Conservation (phyloP, 1,140 invertebrate species). For the Hyposmocoma kahamanoa region DNA sequence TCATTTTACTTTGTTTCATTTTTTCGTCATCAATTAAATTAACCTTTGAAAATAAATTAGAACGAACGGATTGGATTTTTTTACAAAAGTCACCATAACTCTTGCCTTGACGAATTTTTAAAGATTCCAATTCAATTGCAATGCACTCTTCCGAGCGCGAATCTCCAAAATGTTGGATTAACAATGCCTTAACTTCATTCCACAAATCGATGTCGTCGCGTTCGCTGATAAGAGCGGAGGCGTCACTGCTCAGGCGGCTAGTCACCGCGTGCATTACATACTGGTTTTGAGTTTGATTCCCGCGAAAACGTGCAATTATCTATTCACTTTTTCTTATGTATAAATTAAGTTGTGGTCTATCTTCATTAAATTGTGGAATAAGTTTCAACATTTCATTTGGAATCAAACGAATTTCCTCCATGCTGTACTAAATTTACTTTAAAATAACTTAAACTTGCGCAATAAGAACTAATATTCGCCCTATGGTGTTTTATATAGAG, state of each 20-base stretch:
- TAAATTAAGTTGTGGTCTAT: neutral
- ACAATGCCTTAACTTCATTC: neutral
- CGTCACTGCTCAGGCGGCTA: neutral
- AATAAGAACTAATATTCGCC: neutral
- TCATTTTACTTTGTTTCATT: neutral
- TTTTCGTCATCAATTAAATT: neutral
- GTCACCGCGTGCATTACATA: neutral
- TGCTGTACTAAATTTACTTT: neutral
- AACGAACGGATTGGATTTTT: neutral
- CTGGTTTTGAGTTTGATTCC: neutral
- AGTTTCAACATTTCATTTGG: neutral
- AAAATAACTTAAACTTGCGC: neutral
- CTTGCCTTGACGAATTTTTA: neutral
- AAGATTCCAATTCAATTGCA: neutral
- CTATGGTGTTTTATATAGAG: neutral
- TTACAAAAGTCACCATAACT: slow-evolving; percentile 2
- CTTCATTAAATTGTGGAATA: neutral
- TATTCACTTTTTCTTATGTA: neutral
- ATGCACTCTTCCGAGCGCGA: neutral
- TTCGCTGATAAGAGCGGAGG: neutral
- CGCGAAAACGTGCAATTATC: neutral
- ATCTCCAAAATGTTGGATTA: neutral
- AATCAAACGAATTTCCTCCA: neutral
- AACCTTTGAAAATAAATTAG: slow-evolving; percentile 4
- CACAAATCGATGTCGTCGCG: neutral